Percentiles rank a stretch among this genome's conserved stretches.
phyloP scores from a whole-genome alignment of 1,140 invertebrate species.

The Solenopsis invicta region DNA sequence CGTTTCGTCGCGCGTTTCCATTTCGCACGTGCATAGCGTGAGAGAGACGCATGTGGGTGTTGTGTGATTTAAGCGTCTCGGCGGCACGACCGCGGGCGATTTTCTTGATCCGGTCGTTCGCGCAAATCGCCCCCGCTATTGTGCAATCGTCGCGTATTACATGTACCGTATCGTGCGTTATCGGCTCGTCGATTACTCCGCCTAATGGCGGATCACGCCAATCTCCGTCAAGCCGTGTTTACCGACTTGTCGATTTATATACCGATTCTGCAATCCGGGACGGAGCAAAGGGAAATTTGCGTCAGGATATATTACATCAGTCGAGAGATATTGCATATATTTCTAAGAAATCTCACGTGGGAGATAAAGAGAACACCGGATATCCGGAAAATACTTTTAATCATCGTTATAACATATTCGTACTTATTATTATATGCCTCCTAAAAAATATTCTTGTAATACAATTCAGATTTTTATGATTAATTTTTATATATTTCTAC shows the following conservation, averaged over 20 bases:
- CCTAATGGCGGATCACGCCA: constrained; percentile 40
- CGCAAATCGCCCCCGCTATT: constrained; percentile 69
- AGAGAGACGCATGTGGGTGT: constrained; percentile 75
- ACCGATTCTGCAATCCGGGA: constrained; percentile 4
- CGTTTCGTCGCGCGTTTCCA: constrained; percentile 72
- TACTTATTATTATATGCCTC: background rate
- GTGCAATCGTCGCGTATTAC: constrained; percentile 68
- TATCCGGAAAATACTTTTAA: background rate
- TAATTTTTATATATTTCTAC: background rate
- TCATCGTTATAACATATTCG: background rate
- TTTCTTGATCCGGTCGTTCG: constrained; percentile 63
- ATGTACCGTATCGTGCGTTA: constrained; percentile 19
- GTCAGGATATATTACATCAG: constrained; percentile 15
- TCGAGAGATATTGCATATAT: background rate
- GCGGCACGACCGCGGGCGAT: constrained; percentile 69
- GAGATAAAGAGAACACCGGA: background rate
- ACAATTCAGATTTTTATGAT: background rate
- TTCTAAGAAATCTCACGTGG: background rate
- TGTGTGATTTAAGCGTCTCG: constrained; percentile 80
- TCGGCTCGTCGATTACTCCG: constrained; percentile 46
- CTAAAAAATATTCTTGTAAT: background rate
- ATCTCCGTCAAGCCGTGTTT: background rate
- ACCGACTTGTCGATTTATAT: constrained; percentile 1
- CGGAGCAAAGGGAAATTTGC: background rate
- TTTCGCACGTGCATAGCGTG: constrained; percentile 59